These are phyloP conservation scores for Piscicola geometra DNA, from an alignment of 2,888 invertebrate species.

Conservation along the genomic window DNA sequence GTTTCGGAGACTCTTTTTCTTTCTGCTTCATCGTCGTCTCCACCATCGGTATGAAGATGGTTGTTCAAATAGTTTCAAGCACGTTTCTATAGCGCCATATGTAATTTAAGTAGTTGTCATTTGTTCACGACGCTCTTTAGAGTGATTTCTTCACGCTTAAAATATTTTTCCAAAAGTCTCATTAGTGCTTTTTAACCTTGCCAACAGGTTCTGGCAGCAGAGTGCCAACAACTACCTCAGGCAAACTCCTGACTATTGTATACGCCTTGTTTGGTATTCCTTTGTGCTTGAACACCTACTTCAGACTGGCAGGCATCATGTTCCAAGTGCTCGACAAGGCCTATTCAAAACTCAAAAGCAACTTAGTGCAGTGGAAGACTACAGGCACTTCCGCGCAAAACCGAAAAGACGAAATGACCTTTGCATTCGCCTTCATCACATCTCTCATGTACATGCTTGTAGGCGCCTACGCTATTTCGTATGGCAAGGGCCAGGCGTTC, in stretches of 20 bases:
- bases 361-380: not conserved
- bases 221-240: constrained; percentile 9
- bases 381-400: not conserved
- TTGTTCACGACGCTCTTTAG: too few relatives aligned
- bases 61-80: not conserved
- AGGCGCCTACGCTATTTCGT: not conserved
- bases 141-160: too few relatives aligned
- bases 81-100: too few relatives aligned
- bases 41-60: constrained; percentile 5
- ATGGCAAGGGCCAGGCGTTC: not conserved
- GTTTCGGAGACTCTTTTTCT: not conserved
- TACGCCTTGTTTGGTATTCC: constrained; percentile 21
- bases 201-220: constrained; percentile 6
- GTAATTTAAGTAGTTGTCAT: too few relatives aligned
- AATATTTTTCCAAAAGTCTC: too few relatives aligned
- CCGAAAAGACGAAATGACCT: constrained; percentile 4
- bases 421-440: constrained; percentile 9
- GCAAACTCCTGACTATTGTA: constrained; percentile 13
- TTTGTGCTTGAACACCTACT: constrained; percentile 14
- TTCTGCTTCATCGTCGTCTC: constrained; percentile 21
- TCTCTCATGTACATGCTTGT: constrained; percentile 10
- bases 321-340: constrained; percentile 5
- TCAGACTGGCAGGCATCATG: constrained; percentile 14
- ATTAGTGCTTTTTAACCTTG: not conserved
- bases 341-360: not conserved